Conservation (phyloP, 2,113 vertebrate genomes). For the Percina caprodes region DNA sequence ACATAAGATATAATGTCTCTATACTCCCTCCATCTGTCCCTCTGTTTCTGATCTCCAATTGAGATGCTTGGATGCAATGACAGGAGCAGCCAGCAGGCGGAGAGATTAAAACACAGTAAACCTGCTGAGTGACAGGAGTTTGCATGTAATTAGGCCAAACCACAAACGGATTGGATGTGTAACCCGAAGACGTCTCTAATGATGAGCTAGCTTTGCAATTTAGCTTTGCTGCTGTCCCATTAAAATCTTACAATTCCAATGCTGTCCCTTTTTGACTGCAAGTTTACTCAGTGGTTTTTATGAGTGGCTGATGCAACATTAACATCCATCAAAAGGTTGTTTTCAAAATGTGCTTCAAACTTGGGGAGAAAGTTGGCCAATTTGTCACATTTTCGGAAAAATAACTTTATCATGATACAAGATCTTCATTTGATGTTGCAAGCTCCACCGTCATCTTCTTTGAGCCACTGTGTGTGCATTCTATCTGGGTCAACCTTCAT, state of each 20-base stretch:
- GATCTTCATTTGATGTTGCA: slow-evolving; percentile 27
- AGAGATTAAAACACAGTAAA: slow-evolving; percentile 47
- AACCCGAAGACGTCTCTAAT: slow-evolving; percentile 22
- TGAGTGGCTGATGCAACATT: slow-evolving; percentile 20
- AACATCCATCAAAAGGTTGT: slow-evolving; percentile 9
- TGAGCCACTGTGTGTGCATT: slow-evolving; percentile 21
- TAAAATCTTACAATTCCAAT: slow-evolving; percentile 23
- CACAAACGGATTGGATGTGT: slow-evolving; percentile 8
- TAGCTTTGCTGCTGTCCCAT: slow-evolving; percentile 10
- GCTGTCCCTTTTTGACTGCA: slow-evolving; percentile 27
- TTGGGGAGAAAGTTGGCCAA: slow-evolving; percentile 41
- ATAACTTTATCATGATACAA: background rate
- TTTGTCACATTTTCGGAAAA: slow-evolving; percentile 54
- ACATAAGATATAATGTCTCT: slow-evolving; percentile 45
- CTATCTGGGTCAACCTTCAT: slow-evolving; percentile 64
- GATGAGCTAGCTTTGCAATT: slow-evolving; percentile 27
- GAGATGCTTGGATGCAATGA: slow-evolving; percentile 37
- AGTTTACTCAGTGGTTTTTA: slow-evolving; percentile 17
- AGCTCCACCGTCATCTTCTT: slow-evolving; percentile 22
- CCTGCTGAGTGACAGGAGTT: slow-evolving; percentile 43
- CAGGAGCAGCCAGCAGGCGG: slow-evolving; percentile 50
- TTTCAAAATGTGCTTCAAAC: slow-evolving; percentile 26
- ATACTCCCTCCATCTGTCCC: slow-evolving; percentile 8
- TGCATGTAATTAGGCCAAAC: slow-evolving; percentile 52
- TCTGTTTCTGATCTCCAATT: slow-evolving; percentile 42